phyloP scores from a whole-genome alignment of 2,888 invertebrate species.

The Apodemia duryi region DNA sequence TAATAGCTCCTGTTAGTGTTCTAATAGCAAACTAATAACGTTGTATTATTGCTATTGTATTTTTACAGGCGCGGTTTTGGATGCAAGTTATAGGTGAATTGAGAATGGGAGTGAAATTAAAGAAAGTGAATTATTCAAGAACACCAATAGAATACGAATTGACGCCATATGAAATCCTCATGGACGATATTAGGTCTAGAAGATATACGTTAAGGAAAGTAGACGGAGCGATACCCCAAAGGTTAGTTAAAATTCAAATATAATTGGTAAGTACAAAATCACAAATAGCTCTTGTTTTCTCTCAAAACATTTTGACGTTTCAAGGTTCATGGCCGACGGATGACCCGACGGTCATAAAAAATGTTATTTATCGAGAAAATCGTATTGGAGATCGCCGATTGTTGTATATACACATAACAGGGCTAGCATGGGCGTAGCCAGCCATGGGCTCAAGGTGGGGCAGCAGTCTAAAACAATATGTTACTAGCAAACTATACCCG shows the following conservation, averaged over 20 bases:
- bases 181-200: conserved; percentile 96
- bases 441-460: too few relatives aligned
- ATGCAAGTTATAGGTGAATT: conserved; percentile 96
- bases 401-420: too few relatives aligned
- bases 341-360: too few relatives aligned
- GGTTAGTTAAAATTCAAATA: conserved; percentile 44
- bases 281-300: too few relatives aligned
- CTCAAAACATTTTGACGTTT: too few relatives aligned
- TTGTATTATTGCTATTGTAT: conserved; percentile 34
- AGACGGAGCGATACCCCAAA: conserved; percentile 88
- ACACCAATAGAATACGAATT: conserved; percentile 94
- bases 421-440: too few relatives aligned
- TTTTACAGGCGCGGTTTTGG: conserved; percentile 93
- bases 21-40: conserved; percentile 39
- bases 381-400: too few relatives aligned
- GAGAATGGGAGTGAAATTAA: conserved; percentile 94
- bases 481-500: too few relatives aligned
- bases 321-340: too few relatives aligned
- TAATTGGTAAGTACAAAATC: too few relatives aligned
- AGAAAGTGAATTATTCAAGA: conserved; percentile 88
- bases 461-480: too few relatives aligned
- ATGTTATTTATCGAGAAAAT: too few relatives aligned
- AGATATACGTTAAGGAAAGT: conserved; percentile 94
- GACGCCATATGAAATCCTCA: conserved; percentile 97
- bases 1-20: conserved; percentile 37